phyloP scores from a whole-genome alignment of 2,888 invertebrate species.

The Dichetophora obliterata region DNA sequence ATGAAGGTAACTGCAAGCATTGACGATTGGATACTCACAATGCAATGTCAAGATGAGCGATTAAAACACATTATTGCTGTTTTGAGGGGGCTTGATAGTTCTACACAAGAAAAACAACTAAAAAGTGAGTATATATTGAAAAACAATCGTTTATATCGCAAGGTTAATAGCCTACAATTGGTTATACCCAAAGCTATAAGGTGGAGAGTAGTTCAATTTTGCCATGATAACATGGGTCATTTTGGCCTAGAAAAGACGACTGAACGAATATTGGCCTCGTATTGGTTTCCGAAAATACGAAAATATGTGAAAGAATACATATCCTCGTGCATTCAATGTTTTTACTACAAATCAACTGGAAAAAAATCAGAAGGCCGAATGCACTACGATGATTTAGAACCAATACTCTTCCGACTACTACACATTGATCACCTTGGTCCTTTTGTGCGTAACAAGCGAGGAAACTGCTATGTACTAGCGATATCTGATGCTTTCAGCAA shows the following conservation, averaged over 20 bases:
- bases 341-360: too few relatives aligned
- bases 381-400: too few relatives aligned
- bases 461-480: too few relatives aligned
- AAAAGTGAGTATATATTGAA: neutral
- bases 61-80: neutral
- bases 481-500: too few relatives aligned
- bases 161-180: neutral
- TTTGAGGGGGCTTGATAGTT: neutral
- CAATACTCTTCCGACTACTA: too few relatives aligned
- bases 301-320: too few relatives aligned
- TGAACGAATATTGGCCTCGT: too few relatives aligned
- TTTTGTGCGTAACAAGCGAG: too few relatives aligned
- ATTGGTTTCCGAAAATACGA: too few relatives aligned
- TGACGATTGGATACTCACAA: neutral
- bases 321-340: too few relatives aligned
- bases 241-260: neutral
- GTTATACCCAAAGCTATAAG: neutral
- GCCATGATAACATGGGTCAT: neutral
- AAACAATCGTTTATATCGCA: neutral
- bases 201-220: neutral
- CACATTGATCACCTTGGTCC: too few relatives aligned
- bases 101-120: neutral
- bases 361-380: too few relatives aligned
- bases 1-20: neutral
- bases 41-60: neutral